phyloP scores from a whole-genome alignment of 2,888 invertebrate genomes.

The Cosmopolites sordidus region DNA sequence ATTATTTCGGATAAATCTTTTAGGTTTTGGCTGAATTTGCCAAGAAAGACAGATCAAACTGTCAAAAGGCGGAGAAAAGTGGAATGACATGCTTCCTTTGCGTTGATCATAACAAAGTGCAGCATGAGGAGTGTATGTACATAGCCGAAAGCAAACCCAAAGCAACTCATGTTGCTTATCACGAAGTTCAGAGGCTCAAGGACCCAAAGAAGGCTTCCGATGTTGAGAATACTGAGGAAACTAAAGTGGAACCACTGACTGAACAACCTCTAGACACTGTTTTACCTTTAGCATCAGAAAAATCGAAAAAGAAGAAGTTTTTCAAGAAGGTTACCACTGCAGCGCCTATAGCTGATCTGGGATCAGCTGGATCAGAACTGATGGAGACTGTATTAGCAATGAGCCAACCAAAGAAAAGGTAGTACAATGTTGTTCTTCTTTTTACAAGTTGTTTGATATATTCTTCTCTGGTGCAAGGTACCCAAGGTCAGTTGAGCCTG shows the following conservation, averaged over 20 bases:
- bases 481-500: conserved; percentile 13
- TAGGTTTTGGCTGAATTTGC: conserved; percentile 61
- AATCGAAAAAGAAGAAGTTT: conserved; percentile 27
- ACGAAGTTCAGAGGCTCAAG: conserved; percentile 60
- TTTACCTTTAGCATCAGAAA: conserved; percentile 24
- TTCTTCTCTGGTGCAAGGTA: too few relatives aligned
- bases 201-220: conserved; percentile 42
- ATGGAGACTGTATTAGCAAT: conserved; percentile 11
- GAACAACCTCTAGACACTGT: conserved; percentile 7
- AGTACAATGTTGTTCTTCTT: too few relatives aligned
- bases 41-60: conserved; percentile 66
- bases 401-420: conserved; percentile 21
- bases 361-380: not conserved
- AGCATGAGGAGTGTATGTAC: conserved; percentile 77
- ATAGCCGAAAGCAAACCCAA: conserved; percentile 65
- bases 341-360: not conserved
- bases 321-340: conserved; percentile 25
- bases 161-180: conserved; percentile 62
- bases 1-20: conserved; percentile 60
- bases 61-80: conserved; percentile 66
- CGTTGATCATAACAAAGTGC: conserved; percentile 62
- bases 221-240: conserved; percentile 15
- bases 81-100: conserved; percentile 76
- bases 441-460: too few relatives aligned
- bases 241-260: conserved; percentile 14